A percentile compares a stretch with the other conserved stretches of the same genome.
Conservation (phyloP, 2,797 vertebrate species). For the Anas flavirostris region DNA sequence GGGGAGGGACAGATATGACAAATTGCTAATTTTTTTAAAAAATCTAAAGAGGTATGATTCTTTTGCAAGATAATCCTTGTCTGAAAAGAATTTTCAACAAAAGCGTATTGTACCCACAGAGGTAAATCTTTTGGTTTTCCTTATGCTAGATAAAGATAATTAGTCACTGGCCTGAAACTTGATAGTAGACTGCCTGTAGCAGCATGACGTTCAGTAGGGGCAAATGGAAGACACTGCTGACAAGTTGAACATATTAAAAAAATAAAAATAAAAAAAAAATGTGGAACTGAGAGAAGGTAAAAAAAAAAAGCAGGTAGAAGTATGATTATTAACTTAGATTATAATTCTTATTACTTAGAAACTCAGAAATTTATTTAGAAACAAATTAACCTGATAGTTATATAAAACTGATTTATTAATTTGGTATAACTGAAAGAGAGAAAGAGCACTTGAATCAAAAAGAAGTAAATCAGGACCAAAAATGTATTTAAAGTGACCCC, state of each 20-base stretch:
- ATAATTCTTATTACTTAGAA: no score
- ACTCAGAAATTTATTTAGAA: neutral
- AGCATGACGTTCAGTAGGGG: neutral
- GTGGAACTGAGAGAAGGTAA: neutral
- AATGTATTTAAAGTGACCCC: neutral
- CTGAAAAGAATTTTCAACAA: conserved; percentile 42
- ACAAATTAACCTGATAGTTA: neutral
- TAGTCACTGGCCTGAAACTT: conserved; percentile 6
- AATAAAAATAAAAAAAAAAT: neutral
- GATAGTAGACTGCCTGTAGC: neutral
- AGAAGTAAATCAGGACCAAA: neutral
- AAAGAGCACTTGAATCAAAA: neutral
- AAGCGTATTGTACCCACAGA: neutral
- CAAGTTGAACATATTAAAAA: neutral
- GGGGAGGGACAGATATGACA: neutral
- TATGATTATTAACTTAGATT: neutral
- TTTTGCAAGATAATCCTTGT: neutral
- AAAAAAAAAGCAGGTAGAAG: neutral
- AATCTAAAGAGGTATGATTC: neutral
- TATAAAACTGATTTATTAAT: neutral
- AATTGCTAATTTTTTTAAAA: neutral
- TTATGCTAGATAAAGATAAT: neutral
- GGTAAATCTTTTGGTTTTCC: neutral
- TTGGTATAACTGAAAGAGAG: neutral
- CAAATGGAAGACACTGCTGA: neutral